Conservation (phyloP, 2,797 vertebrate species). For the Aulostomus chinensis region DNA sequence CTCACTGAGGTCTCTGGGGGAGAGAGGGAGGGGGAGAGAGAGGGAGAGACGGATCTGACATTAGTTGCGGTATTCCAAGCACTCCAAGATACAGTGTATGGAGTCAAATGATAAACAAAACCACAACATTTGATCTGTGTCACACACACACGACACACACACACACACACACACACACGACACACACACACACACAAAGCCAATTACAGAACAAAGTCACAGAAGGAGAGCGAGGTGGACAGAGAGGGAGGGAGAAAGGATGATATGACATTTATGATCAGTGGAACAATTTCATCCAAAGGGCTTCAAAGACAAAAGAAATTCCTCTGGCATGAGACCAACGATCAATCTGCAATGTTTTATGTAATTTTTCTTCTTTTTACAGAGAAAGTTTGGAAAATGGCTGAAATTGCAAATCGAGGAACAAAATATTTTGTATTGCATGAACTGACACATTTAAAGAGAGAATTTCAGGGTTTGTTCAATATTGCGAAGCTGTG, state of each 20-base stretch:
- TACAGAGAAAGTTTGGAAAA: no score
- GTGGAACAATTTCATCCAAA: constrained; percentile 67
- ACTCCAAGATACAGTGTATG: constrained; percentile 34
- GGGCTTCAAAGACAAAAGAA: constrained; percentile 72
- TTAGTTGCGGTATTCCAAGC: constrained; percentile 41
- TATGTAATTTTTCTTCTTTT: no score
- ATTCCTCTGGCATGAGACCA: constrained; percentile 43
- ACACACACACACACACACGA: constrained; percentile 5
- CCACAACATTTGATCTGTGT: constrained; percentile 47
- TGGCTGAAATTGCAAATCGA: no score
- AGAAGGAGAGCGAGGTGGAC: constrained; percentile 42
- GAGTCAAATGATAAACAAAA: constrained; percentile 51
- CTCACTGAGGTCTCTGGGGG: constrained; percentile 94
- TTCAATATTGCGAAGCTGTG: no score
- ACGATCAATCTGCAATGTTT: constrained; percentile 26
- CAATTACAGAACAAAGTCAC: constrained; percentile 55
- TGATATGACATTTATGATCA: constrained; percentile 77
- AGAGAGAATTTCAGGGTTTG: no score
- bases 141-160: not conserved
- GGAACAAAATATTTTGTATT: no score
- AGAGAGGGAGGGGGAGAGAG: constrained; percentile 32
- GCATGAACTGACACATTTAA: no score
- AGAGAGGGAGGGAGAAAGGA: constrained; percentile 36
- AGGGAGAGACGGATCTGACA: constrained; percentile 27
- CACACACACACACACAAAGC: constrained; percentile 5